Evolutionary conservation across 2,797 vertebrate genomes (phyloP).

Genomic region (Hypotaenidia philippensis): DNA sequence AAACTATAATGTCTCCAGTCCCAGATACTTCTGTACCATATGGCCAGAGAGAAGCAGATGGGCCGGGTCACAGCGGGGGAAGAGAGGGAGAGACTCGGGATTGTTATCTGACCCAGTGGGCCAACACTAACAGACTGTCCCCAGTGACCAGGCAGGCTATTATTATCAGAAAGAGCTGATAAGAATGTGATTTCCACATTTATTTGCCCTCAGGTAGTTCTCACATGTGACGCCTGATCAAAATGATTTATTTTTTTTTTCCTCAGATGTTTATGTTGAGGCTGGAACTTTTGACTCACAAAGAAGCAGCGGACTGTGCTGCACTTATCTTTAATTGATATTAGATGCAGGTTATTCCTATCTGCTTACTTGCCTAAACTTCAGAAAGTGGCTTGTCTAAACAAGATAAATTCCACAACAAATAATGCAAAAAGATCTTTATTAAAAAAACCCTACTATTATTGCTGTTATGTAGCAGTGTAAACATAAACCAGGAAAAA

Average conservation of each 20-base stretch:
- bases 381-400: neutral
- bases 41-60: conserved; percentile 82
- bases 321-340: conserved; percentile 1
- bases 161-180: conserved; percentile 38
- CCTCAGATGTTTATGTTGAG: conserved; percentile 8
- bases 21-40: conserved; percentile 64
- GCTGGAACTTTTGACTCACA: neutral
- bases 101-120: conserved; percentile 69
- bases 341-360: neutral
- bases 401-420: neutral
- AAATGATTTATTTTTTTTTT: neutral
- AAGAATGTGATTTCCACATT: conserved; percentile 47
- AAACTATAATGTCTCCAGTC: conserved; percentile 59
- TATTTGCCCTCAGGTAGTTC: conserved; percentile 62
- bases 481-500: neutral
- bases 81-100: conserved; percentile 32
- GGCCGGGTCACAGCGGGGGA: conserved; percentile 74
- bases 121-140: conserved; percentile 57
- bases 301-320: neutral
- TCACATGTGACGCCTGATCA: neutral
- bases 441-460: neutral
- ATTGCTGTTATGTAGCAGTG: neutral
- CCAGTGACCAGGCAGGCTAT: conserved; percentile 26
- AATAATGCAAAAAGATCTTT: neutral
- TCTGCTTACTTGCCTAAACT: neutral